Conservation (phyloP, 2,113 vertebrate genomes). For the Prinia subflava region DNA sequence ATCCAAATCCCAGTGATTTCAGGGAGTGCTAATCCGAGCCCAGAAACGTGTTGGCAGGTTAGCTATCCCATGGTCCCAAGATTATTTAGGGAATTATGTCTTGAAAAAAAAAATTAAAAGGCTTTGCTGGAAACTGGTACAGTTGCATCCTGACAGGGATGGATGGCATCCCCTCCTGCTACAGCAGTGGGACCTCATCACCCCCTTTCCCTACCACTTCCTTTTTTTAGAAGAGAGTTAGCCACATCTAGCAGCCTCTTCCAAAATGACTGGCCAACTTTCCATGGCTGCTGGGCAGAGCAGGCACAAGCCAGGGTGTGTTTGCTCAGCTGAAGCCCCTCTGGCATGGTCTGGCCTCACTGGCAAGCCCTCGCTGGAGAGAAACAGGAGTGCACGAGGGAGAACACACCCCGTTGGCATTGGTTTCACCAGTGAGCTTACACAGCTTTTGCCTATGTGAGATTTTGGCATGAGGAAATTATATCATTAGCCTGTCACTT, state of each 20-base stretch:
- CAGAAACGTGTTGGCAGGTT: background rate
- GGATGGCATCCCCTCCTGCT: background rate
- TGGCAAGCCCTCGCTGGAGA: background rate
- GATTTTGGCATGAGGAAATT: background rate
- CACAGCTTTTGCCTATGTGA: background rate
- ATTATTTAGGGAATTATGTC: background rate
- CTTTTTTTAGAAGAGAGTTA: background rate
- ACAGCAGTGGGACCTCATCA: background rate
- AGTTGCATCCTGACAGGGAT: background rate
- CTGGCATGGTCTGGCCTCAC: background rate
- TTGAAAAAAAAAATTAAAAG: background rate
- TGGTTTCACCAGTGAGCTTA: background rate
- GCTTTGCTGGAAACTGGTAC: background rate
- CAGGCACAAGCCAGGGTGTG: background rate
- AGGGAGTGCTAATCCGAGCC: background rate
- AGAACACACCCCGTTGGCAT: background rate
- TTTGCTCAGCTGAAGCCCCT: background rate
- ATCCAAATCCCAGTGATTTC: background rate
- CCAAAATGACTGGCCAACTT: background rate
- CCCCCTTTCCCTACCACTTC: background rate
- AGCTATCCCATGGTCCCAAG: background rate
- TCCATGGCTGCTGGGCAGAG: background rate
- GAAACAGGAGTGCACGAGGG: rapidly evolving
- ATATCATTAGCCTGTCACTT: background rate
- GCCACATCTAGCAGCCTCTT: background rate